These are phyloP conservation scores for Neria commutata DNA, from an alignment of 2,888 invertebrate genomes.

Conservation along the genomic window DNA sequence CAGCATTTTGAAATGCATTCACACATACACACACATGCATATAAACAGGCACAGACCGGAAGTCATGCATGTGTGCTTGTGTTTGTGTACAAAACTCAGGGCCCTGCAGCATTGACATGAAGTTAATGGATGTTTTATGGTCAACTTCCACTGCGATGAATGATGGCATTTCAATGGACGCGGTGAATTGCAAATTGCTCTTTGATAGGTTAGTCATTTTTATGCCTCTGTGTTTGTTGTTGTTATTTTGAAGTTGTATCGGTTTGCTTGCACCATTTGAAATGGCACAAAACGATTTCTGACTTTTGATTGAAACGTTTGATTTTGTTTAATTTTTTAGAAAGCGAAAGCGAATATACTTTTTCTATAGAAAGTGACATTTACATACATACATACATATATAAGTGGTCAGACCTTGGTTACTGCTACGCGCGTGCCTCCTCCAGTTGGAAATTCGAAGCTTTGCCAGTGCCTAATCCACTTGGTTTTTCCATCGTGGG, in stretches of 20 bases:
- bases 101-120: conserved; percentile 47
- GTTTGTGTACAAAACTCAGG: neutral
- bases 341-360: too few species aligned
- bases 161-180: conserved; percentile 53
- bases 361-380: too few species aligned
- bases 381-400: too few species aligned
- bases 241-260: neutral
- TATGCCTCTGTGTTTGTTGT: neutral
- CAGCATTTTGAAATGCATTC: neutral
- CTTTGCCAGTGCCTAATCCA: too few species aligned
- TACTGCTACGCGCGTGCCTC: too few species aligned
- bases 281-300: too few species aligned
- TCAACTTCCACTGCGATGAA: conserved; percentile 53
- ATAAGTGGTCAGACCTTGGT: too few species aligned
- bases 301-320: neutral
- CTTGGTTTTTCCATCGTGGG: too few species aligned
- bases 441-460: too few species aligned
- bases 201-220: conserved; percentile 36
- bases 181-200: conserved; percentile 52
- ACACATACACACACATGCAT: neutral
- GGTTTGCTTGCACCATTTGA: neutral
- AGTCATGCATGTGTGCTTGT: neutral
- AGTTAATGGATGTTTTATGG: conserved; percentile 53
- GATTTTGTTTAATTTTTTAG: too few species aligned
- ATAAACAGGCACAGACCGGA: neutral